Base-by-base conservation (phyloP, 2,888 invertebrate species). In the Eupithecia subfuscata region DNA sequence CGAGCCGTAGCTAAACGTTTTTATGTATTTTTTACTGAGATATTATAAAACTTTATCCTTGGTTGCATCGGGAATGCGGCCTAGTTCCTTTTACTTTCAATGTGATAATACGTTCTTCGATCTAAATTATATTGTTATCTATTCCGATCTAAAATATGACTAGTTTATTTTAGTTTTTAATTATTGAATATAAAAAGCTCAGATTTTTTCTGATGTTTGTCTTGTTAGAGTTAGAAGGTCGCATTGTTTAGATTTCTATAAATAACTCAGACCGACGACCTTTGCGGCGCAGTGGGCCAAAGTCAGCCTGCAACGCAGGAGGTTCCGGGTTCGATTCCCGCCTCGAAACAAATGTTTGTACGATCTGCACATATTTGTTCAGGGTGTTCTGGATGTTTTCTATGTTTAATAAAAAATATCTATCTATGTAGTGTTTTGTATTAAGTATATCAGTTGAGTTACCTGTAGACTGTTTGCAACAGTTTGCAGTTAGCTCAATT, bases 1-100 rank as follows among this genome's bases (percentile, higher is more conserved):
- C 84, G 86, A 87, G 88, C 90, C 95, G 91, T 93, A 91, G 90
- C 94, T 91, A 93, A 94, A 91, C 86, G 91, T 88, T 90, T 89
- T 89, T 90, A 87, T 89, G 88, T 85, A 87, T 90, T 93, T 94
- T 92, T 92, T 92, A 87, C 85, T 81, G 80, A 75, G 81, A 85
- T 89, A 88, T 86, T 90, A 91, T 90, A 90, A 90, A 91, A 90
- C 90, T 90, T 89, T 90, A 90, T 88, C 87, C 84, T 87, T 82
- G 81, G 85, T 86, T 89, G 87, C 88, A 88, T 88, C 83, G 85
- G 84, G 88, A 89, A 89, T 89, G 89, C 85, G 82, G 82, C 84
- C 84, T 43, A 85, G 83, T 84, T 87, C 86, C 85, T 85, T 87
- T 87, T 83, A 83, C 84, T 84, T 83, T 79, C 80, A 45, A 75